Base-by-base conservation (phyloP, 2,888 invertebrate species). In the Lottia gigantea region DNA sequence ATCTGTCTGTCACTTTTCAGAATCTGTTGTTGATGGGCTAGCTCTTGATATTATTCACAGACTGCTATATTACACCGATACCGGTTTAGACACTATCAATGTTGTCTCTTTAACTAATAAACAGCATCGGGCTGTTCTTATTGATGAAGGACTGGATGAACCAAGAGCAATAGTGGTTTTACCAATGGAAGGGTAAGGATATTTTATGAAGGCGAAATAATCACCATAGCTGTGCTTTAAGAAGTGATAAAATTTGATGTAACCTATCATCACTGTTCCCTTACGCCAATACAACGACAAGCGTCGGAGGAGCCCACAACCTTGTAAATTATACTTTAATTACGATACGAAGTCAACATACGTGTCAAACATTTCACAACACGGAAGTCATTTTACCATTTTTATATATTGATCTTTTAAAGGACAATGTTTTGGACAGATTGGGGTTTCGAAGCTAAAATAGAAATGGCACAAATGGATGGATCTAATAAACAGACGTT, bases 381-480 rank as follows among this genome's bases (percentile, higher is more conserved):
- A 16, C 45, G 7, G 2, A 31, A 55, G 61, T 62, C 40, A n/a
- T n/a, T n/a, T n/a, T n/a, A n/a, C n/a, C n/a, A 66, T 62, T 23
- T 70, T 14, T 40, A n/a, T 26, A 3, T 31, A 40, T 40, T 11
- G 40, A 6, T 40, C 6, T 11, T 40, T 40, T 40, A 6, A 73
- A 90, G 90, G 8, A 83, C 81, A 46, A 84, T 91, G 11, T 90
- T 88, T 80, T 91, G 95, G 95, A 93, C 94, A 0, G 95, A 95
- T 83, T 95, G 95, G 95, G 94, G 94, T 12, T 91, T 90, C 89
- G 67, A 86, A 74, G 92, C 95, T 0, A 92, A 92, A 81, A 95
- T 96, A 69, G 94, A 95, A 86, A 90, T 94, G 46, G 91, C 94
- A 3, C 91, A 91, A 73, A 89, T 95, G 82, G 95, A 96, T 84